phyloP scores from a whole-genome alignment of 1,140 invertebrate species.

The Frieseomelitta varia region DNA sequence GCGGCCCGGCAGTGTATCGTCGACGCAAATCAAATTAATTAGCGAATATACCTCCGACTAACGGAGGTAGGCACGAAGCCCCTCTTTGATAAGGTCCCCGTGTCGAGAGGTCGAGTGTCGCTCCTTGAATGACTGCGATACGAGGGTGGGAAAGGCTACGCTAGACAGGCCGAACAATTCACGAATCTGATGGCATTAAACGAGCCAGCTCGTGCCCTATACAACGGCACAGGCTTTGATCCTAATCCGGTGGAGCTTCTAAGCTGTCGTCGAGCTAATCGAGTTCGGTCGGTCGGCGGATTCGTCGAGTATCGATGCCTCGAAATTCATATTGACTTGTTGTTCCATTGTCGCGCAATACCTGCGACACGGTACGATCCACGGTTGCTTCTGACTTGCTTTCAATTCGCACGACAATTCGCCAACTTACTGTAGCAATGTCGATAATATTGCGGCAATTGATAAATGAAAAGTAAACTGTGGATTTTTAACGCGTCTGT shows the following conservation, averaged over 20 bases:
- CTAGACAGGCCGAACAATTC: constrained; percentile 29
- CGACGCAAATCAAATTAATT: constrained; percentile 67
- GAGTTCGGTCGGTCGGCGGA: constrained; percentile 40
- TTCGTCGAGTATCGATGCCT: constrained; percentile 43
- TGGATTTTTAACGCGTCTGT: no score
- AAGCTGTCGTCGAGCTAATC: constrained; percentile 61
- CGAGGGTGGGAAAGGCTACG: constrained; percentile 29
- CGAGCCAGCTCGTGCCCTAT: constrained; percentile 38
- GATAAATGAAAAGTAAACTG: no score
- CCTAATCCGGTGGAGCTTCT: constrained; percentile 57
- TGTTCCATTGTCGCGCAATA: background rate
- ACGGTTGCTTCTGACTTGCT: background rate
- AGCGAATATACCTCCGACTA: constrained; percentile 48
- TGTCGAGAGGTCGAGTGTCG: constrained; percentile 46
- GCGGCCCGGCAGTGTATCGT: constrained; percentile 39
- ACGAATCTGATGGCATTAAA: constrained; percentile 59
- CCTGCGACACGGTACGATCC: background rate
- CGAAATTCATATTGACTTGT: constrained; percentile 51
- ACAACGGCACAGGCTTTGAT: constrained; percentile 55
- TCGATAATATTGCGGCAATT: no score
- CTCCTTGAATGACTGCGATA: constrained; percentile 47
- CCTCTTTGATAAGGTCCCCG: constrained; percentile 60
- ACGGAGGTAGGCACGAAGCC: constrained; percentile 60
- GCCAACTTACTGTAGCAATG: background rate
- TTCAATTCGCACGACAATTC: background rate